Conservation (phyloP, 2,888 invertebrate species). For the Acronicta aceris region DNA sequence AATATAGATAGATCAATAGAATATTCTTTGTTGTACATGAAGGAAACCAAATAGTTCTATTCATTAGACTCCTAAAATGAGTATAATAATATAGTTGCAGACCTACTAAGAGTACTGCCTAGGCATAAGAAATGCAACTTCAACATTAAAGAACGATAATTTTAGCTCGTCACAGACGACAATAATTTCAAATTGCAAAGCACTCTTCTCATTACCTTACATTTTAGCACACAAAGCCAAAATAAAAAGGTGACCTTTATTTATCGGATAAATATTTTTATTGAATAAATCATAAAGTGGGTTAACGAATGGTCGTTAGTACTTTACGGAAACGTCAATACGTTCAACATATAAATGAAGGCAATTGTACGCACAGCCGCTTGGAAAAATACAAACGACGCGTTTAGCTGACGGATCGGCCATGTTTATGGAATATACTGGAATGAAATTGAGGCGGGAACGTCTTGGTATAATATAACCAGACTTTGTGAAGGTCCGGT, state of each 20-base stretch:
- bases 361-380: constrained; percentile 61
- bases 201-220: constrained; percentile 12
- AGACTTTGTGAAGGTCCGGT: too few relatives aligned
- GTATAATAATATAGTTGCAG: too few relatives aligned
- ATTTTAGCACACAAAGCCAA: constrained; percentile 4
- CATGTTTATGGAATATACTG: constrained; percentile 10
- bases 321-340: constrained; percentile 58
- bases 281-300: constrained; percentile 48
- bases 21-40: too few relatives aligned
- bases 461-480: neutral
- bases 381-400: constrained; percentile 65
- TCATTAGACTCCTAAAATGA: too few relatives aligned
- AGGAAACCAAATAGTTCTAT: too few relatives aligned
- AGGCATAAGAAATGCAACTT: too few relatives aligned
- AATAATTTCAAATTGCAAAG: constrained; percentile 1
- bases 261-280: constrained; percentile 38
- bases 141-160: neutral
- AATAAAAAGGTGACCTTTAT: constrained; percentile 27
- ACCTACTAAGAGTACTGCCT: too few relatives aligned
- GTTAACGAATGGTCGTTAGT: constrained; percentile 55
- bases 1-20: too few relatives aligned
- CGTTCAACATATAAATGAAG: constrained; percentile 65
- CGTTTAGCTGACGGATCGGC: constrained; percentile 60
- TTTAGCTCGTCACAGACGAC: neutral
- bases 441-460: neutral